These are phyloP conservation scores for Litocranius walleri DNA, from an alignment of 2,113 vertebrate genomes.

Conservation along the genomic window DNA sequence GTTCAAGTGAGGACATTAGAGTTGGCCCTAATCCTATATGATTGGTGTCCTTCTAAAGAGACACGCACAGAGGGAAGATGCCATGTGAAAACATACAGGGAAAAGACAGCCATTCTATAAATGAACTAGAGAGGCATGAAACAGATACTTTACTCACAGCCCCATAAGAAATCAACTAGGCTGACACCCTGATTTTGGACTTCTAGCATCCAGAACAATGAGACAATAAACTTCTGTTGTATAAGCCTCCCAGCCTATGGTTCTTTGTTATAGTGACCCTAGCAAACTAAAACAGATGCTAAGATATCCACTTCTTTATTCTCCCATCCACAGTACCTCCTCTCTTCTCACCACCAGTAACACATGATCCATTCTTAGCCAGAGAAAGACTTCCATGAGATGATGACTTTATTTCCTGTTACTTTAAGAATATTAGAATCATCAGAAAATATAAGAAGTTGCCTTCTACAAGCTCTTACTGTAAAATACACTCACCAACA, in stretches of 20 bases:
- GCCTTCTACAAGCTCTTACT: not conserved
- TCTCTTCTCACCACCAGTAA: not conserved
- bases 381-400: not conserved
- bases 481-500: not conserved
- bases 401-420: not conserved
- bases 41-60: not conserved
- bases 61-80: not conserved
- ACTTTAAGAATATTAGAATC: not conserved
- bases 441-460: not conserved
- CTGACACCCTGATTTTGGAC: not conserved
- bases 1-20: not conserved
- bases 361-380: not conserved
- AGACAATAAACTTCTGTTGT: not conserved
- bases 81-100: not conserved
- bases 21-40: not conserved
- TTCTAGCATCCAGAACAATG: not conserved
- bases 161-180: not conserved
- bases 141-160: not conserved
- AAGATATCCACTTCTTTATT: not conserved
- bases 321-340: not conserved
- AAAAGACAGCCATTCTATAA: not conserved
- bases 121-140: not conserved
- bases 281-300: not conserved
- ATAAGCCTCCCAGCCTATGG: not conserved
- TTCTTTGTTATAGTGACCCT: not conserved